These are phyloP conservation scores for Leptestheria dahalacensis DNA, from an alignment of 1,140 invertebrate genomes.

Conservation along the genomic window DNA sequence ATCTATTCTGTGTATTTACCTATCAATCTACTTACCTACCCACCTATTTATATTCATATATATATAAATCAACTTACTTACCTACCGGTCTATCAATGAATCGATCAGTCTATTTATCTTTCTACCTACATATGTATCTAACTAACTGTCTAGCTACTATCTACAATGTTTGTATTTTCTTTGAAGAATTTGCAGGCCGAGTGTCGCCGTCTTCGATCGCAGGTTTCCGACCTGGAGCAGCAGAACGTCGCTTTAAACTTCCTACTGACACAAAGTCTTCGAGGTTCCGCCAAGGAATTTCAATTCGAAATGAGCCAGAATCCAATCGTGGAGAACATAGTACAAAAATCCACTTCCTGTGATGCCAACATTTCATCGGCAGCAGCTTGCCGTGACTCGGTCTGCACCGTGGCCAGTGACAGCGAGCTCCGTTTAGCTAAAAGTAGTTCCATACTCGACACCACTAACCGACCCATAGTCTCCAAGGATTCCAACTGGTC, in stretches of 20 bases:
- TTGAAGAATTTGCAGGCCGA: slow-evolving; percentile 29
- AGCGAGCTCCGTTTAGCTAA: slow-evolving; percentile 8
- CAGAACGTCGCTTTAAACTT: slow-evolving; percentile 29
- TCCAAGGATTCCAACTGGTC: slow-evolving; percentile 11
- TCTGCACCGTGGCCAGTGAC: slow-evolving; percentile 4
- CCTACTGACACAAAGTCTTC: slow-evolving; percentile 21
- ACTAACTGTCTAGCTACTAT: no score
- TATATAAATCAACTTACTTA: no score
- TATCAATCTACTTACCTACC: no score
- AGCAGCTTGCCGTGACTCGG: not conserved
- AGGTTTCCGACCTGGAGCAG: slow-evolving; percentile 30
- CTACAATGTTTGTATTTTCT: not conserved
- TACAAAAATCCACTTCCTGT: slow-evolving; percentile 2
- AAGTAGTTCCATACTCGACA: slow-evolving; percentile 4
- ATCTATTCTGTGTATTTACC: no score
- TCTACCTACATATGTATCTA: no score
- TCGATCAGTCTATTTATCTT: no score
- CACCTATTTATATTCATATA: no score
- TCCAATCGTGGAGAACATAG: not conserved
- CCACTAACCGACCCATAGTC: not conserved
- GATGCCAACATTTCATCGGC: not conserved
- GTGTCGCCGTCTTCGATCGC: slow-evolving; percentile 28
- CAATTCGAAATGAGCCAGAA: not conserved
- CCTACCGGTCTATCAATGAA: no score
- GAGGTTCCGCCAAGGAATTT: not conserved